phyloP scores from a whole-genome alignment of 1,140 invertebrate genomes.

The Atta cephalotes region DNA sequence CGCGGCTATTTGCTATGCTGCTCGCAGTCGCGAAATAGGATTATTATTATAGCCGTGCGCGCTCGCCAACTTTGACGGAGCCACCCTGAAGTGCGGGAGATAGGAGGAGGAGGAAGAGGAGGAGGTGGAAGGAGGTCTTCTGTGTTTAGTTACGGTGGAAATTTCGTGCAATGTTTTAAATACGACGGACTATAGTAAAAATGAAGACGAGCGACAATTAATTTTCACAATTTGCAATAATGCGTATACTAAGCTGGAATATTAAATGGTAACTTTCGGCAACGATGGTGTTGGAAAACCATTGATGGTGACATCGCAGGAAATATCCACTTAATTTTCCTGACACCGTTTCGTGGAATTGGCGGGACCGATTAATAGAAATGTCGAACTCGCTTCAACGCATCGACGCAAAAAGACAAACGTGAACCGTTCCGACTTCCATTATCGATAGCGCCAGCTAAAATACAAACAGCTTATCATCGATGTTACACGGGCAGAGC shows the following conservation, averaged over 20 bases:
- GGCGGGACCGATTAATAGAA: constrained; percentile 53
- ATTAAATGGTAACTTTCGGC: constrained; percentile 13
- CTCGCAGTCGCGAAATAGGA: constrained; percentile 82
- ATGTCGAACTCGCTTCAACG: constrained; percentile 47
- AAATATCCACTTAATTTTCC: constrained; percentile 22
- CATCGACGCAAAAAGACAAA: constrained; percentile 42
- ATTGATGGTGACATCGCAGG: background rate
- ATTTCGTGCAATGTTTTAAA: constrained; percentile 40
- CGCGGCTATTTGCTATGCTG: constrained; percentile 83
- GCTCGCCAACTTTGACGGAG: constrained; percentile 51
- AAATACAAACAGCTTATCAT: constrained; percentile 64
- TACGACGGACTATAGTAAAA: background rate
- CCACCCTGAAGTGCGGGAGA: constrained; percentile 25
- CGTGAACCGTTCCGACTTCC: constrained; percentile 41
- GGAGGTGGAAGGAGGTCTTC: background rate
- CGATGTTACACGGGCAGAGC: constrained; percentile 33
- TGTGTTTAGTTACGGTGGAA: constrained; percentile 43
- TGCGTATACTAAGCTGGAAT: background rate
- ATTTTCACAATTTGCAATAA: background rate
- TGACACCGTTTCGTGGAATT: constrained; percentile 62
- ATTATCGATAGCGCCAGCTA: constrained; percentile 55
- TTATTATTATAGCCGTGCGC: constrained; percentile 82
- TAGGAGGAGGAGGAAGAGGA: background rate
- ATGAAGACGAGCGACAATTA: constrained; percentile 27
- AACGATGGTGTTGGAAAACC: background rate